These are phyloP conservation scores for Aphis gossypii DNA, from an alignment of 1,140 invertebrate genomes.

Conservation along the genomic window DNA sequence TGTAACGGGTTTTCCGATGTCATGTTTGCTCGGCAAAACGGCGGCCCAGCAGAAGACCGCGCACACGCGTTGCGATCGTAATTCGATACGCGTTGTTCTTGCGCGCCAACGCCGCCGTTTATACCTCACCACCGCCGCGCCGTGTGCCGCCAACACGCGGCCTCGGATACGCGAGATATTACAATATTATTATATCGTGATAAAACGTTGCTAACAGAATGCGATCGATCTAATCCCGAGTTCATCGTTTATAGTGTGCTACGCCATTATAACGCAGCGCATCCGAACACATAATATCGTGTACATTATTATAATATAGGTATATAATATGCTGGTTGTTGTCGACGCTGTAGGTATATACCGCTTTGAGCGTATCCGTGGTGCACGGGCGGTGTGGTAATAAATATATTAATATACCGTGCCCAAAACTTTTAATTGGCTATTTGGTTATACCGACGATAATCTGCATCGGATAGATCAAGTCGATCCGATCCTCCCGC, in stretches of 20 bases:
- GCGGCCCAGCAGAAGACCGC: neutral
- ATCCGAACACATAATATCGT: no score
- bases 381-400: no score
- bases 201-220: neutral
- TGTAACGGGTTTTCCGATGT: neutral
- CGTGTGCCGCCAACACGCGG: neutral
- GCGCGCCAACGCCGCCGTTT: neutral
- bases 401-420: neutral
- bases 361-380: neutral
- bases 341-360: neutral
- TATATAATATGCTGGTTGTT: neutral
- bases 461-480: neutral
- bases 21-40: neutral
- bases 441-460: neutral
- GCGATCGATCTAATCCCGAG: neutral
- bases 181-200: neutral
- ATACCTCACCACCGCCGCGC: neutral
- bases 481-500: no score
- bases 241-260: neutral
- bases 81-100: conserved; percentile 4
- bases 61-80: neutral
- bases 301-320: no score
- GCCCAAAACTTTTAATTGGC: neutral
- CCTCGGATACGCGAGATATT: neutral
- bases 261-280: no score